phyloP scores from a whole-genome alignment of 2,113 vertebrate genomes.

The Limnothrissa miodon region DNA sequence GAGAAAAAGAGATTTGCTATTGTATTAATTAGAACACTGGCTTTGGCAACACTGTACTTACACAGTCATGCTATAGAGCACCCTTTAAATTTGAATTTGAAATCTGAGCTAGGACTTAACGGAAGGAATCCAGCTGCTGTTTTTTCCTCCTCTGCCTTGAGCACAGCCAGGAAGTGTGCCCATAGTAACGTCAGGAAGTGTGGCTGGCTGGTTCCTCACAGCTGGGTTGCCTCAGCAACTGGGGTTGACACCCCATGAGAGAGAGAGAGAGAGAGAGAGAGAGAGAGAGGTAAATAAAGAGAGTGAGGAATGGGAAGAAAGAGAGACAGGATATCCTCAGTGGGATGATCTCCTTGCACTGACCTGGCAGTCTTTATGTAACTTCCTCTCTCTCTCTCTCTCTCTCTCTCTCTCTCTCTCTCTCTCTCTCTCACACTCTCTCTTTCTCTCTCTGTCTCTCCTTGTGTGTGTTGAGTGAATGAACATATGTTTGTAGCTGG shows the following conservation, averaged over 20 bases:
- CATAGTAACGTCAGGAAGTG: constrained; percentile 62
- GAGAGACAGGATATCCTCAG: constrained; percentile 5
- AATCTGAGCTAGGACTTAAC: constrained; percentile 24
- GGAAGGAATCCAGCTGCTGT: constrained; percentile 56
- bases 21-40: too few species aligned
- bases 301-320: not conserved
- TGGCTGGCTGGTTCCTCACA: constrained; percentile 46
- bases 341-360: constrained; percentile 4
- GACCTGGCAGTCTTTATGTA: constrained; percentile 9
- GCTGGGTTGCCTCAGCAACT: constrained; percentile 46
- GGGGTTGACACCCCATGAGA: constrained; percentile 14
- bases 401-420: too few species aligned
- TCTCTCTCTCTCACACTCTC: too few species aligned
- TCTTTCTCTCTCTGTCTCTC: too few species aligned
- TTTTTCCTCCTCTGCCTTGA: constrained; percentile 41
- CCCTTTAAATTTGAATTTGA: too few species aligned
- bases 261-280: not conserved
- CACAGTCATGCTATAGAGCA: too few species aligned
- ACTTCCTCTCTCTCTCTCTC: too few species aligned
- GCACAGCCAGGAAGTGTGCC: constrained; percentile 63
- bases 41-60: too few species aligned
- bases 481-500: not conserved
- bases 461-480: not conserved
- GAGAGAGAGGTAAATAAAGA: not conserved
- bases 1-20: constrained; percentile 35